Conservation (phyloP, 2,888 invertebrate genomes). For the Philaethria dido region DNA sequence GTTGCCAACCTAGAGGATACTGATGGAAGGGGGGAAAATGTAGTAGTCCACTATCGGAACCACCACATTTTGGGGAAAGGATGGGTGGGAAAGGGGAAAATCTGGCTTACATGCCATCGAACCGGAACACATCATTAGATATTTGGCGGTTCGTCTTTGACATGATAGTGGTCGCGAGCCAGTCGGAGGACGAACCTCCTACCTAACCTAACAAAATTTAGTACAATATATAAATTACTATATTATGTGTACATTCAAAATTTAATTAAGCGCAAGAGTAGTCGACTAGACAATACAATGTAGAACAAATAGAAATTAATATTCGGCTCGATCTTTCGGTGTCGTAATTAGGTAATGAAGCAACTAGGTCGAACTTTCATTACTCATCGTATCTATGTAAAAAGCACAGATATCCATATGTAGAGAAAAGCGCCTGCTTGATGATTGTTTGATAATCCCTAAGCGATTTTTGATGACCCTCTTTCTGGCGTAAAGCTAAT, state of each 20-base stretch:
- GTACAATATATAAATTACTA: too few relatives aligned
- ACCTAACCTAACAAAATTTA: too few relatives aligned
- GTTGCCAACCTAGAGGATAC: too few relatives aligned
- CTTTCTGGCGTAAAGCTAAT: slow-evolving; percentile 46
- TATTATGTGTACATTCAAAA: slow-evolving; percentile 1
- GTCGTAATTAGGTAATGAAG: slow-evolving; percentile 15
- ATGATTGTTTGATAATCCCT: slow-evolving; percentile 61
- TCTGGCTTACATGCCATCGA: too few relatives aligned
- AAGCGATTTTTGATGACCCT: slow-evolving; percentile 73
- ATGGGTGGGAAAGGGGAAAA: too few relatives aligned
- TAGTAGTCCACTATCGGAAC: too few relatives aligned
- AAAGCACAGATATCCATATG: slow-evolving; percentile 20
- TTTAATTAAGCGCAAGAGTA: not conserved
- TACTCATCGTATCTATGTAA: slow-evolving; percentile 17
- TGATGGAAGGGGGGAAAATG: too few relatives aligned
- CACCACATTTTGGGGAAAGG: too few relatives aligned
- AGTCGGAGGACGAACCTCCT: too few relatives aligned
- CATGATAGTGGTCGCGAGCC: too few relatives aligned
- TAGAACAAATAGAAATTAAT: slow-evolving; percentile 15
- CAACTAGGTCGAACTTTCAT: slow-evolving; percentile 20
- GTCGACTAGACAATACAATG: slow-evolving; percentile 11
- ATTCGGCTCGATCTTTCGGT: not conserved
- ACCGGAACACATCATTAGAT: too few relatives aligned
- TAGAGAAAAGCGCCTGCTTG: slow-evolving; percentile 54
- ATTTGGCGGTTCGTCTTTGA: too few relatives aligned